Evolutionary conservation across 2,797 vertebrate genomes (phyloP).

Genomic region (Telmatherina bonti): DNA sequence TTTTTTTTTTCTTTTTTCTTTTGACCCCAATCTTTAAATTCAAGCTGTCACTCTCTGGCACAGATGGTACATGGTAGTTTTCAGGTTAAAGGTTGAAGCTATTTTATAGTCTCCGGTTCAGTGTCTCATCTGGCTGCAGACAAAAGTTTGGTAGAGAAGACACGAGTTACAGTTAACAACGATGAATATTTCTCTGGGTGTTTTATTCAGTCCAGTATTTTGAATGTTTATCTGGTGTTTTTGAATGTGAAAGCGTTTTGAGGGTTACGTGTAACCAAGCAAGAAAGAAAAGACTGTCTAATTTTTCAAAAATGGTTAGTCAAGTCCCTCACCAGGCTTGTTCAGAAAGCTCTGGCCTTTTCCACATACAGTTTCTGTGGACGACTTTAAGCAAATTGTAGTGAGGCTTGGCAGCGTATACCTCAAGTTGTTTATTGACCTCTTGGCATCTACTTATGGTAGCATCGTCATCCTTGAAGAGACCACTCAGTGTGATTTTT

Average conservation of each 20-base stretch:
- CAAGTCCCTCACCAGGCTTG: too few species aligned
- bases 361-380: too few species aligned
- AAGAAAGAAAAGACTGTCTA: too few species aligned
- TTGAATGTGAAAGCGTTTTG: neutral
- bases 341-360: too few species aligned
- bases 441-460: too few species aligned
- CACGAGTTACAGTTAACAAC: slow-evolving; percentile 29
- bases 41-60: slow-evolving; percentile 5
- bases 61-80: slow-evolving; percentile 46
- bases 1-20: neutral
- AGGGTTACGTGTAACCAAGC: neutral
- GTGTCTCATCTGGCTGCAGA: slow-evolving; percentile 48
- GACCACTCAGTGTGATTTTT: too few species aligned
- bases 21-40: slow-evolving; percentile 9
- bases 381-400: too few species aligned
- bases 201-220: neutral
- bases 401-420: too few species aligned
- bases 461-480: too few species aligned
- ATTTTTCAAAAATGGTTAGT: too few species aligned
- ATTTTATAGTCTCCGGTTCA: slow-evolving; percentile 52
- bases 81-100: slow-evolving; percentile 40
- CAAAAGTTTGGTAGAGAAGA: slow-evolving; percentile 33
- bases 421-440: too few species aligned
- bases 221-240: neutral
- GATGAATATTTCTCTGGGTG: slow-evolving; percentile 5